Evolutionary conservation across 2,888 invertebrate species (phyloP), one percentile per base, ranked within the genome.

Genomic region (Arctia plantaginis): DNA sequence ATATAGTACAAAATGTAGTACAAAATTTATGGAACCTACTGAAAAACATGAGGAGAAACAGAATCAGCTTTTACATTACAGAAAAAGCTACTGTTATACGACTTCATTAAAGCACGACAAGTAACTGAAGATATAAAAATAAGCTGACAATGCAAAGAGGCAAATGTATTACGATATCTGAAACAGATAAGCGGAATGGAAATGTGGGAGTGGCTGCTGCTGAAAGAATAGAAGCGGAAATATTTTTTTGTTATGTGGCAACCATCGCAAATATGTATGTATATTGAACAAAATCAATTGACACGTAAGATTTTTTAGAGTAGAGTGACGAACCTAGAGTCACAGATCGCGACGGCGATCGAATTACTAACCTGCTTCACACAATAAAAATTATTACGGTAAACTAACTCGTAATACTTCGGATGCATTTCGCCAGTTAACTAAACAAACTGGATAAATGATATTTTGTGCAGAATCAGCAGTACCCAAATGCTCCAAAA

Each of bases 161-260:
- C 39, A 74, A 90, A 89, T 81, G 84, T 84, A 82, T 87, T 78
- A 84, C 84, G 88, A 90, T 89, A 90, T 90, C 89, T 85, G 88
- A 90, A 85, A 81, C 85, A 88, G 89, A 89, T 90, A 89, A 88
- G 87, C 87, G 87, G 84, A 89, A 89, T 86, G 85, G 88, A 88
- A 90, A 90, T 85, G 79, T 85, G 89, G 90, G 78, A 65, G 47
- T 68, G 59, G 64, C n/a, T 68, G 41, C 12, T 77, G 80, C 73
- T 75, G 72, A 55, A n/a, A 77, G 2, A 8, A 18, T 75, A 74
- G 74, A 77, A 66, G 75, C 20, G 79, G 77, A 41, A 81, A 69
- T 69, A 44, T 73, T 77, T 76, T 55, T 64, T 47, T 23, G 55
- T 66, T 47, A 69, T 30, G 55, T 35, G n/a, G 35, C 27, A 27